Evolutionary conservation across 2,797 vertebrate species (phyloP).

Genomic region (Aselliscus stoliczkanus): DNA sequence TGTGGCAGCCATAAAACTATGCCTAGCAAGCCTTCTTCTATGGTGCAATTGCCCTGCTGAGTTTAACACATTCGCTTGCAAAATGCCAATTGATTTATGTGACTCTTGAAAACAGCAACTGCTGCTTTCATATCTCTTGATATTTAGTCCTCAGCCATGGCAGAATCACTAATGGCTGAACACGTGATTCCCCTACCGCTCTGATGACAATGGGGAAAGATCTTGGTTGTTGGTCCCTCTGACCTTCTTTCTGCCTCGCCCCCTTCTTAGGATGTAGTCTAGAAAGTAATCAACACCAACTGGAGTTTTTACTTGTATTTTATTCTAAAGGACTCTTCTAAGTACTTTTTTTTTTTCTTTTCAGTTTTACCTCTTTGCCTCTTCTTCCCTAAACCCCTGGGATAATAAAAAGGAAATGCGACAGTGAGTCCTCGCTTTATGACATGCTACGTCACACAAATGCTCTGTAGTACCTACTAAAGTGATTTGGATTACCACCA

Average conservation of each 20-base stretch:
- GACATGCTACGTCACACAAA: not conserved
- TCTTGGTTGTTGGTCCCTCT: not conserved
- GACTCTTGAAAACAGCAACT: slow-evolving; percentile 47
- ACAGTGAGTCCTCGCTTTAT: not conserved
- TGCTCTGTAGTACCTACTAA: not conserved
- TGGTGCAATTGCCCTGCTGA: slow-evolving; percentile 33
- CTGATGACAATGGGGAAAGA: slow-evolving; percentile 7
- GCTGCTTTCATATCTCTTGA: slow-evolving; percentile 51
- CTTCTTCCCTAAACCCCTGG: not conserved
- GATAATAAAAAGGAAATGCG: not conserved
- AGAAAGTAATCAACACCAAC: not conserved
- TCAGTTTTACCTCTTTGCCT: not conserved
- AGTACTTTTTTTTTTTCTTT: not conserved
- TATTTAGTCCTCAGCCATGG: slow-evolving; percentile 49
- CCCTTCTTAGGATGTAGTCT: not conserved
- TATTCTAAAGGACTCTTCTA: not conserved
- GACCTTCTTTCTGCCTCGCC: not conserved
- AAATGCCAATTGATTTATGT: slow-evolving; percentile 68
- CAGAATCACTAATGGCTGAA: slow-evolving; percentile 39
- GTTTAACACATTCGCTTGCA: slow-evolving; percentile 65
- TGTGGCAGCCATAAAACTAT: not conserved
- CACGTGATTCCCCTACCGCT: not conserved
- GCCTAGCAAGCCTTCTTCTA: slow-evolving; percentile 23
- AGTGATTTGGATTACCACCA: not conserved
- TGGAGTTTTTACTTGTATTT: not conserved